phyloP scores from a whole-genome alignment of 2,888 invertebrate species.

The Parnassius orleans region DNA sequence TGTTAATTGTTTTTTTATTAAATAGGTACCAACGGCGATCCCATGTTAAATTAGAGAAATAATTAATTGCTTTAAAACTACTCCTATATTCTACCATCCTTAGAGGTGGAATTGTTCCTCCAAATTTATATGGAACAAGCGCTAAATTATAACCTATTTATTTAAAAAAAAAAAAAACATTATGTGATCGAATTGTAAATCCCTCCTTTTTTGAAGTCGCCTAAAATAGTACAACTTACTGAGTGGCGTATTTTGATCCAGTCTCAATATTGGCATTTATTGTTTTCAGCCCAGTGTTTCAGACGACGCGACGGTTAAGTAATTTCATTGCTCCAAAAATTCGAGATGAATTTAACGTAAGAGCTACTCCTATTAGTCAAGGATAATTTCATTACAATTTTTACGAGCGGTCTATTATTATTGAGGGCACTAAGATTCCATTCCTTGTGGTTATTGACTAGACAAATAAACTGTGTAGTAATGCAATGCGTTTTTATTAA shows the following conservation, averaged over 20 bases:
- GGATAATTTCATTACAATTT: constrained; percentile 20
- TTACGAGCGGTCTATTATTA: constrained; percentile 24
- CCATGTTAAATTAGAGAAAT: too few species aligned
- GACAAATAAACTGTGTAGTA: constrained; percentile 5
- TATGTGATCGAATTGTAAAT: too few species aligned
- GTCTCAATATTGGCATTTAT: neutral
- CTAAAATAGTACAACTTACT: too few species aligned
- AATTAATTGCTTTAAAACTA: too few species aligned
- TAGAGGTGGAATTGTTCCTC: too few species aligned
- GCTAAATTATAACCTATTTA: too few species aligned
- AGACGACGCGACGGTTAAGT: neutral
- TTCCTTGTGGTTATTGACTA: constrained; percentile 12
- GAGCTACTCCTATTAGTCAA: constrained; percentile 21
- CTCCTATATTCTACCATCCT: too few species aligned
- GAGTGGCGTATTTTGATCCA: neutral
- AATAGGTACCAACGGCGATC: too few species aligned
- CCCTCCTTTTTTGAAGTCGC: too few species aligned
- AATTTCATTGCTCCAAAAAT: constrained; percentile 5
- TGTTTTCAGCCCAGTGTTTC: neutral
- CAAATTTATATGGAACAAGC: too few species aligned
- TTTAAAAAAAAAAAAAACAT: too few species aligned
- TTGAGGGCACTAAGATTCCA: constrained; percentile 17
- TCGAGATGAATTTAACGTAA: constrained; percentile 17
- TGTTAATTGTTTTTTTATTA: too few species aligned
- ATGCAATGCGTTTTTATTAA: neutral